Evolutionary conservation across 2,113 vertebrate genomes (phyloP).

Genomic region (Labeo rohita): DNA sequence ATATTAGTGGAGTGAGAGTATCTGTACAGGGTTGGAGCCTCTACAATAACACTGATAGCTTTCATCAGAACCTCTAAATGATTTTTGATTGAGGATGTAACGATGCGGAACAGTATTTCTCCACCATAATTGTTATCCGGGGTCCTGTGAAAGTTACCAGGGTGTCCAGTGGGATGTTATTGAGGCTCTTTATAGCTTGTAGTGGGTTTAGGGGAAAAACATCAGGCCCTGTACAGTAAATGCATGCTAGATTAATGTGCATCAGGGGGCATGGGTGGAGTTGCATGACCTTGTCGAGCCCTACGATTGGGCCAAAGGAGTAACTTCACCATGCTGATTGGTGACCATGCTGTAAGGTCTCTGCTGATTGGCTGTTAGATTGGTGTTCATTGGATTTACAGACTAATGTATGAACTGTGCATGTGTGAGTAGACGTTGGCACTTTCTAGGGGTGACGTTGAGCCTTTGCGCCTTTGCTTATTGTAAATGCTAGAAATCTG

Average conservation of each 20-base stretch:
- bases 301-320: conserved; percentile 31
- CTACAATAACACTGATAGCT: conserved; percentile 64
- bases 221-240: conserved; percentile 47
- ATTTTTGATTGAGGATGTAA: neutral
- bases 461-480: neutral
- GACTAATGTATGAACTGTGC: conserved; percentile 11
- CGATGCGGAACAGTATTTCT: neutral
- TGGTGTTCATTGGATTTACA: neutral
- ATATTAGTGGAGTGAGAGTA: conserved; percentile 39
- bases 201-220: conserved; percentile 37
- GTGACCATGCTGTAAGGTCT: conserved; percentile 39
- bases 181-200: conserved; percentile 11
- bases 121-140: conserved; percentile 12
- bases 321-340: conserved; percentile 46
- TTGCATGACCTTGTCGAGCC: conserved; percentile 64
- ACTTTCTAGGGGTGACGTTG: conserved; percentile 8
- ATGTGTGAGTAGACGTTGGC: neutral
- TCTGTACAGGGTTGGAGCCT: conserved; percentile 54
- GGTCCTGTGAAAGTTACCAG: conserved; percentile 68
- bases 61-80: conserved; percentile 61
- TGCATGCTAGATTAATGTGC: conserved; percentile 68
- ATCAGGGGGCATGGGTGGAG: conserved; percentile 68
- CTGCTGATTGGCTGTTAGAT: conserved; percentile 42
- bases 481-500: conserved; percentile 16
- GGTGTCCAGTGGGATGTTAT: conserved; percentile 53